These are phyloP conservation scores for Leiothrix lutea DNA, from an alignment of 2,113 vertebrate species.

Conservation along the genomic window DNA sequence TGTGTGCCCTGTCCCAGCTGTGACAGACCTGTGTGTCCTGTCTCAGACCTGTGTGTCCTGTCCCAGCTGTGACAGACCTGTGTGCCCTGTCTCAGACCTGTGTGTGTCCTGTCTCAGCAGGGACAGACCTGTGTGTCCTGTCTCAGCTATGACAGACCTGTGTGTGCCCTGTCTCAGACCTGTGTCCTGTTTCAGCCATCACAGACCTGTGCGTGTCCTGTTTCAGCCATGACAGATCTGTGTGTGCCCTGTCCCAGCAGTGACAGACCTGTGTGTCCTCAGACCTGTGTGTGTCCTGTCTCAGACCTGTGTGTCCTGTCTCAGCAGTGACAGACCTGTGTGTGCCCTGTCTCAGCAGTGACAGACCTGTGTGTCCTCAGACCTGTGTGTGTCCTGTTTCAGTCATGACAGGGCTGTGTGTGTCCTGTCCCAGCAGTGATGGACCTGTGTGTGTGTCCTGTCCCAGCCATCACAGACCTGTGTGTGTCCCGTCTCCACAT, in stretches of 20 bases:
- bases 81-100: no score
- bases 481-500: fast-evolving
- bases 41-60: neutral
- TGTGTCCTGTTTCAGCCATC: no score
- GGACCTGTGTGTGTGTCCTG: no score
- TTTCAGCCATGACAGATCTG: fast-evolving
- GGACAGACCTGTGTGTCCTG: neutral
- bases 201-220: neutral
- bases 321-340: no score
- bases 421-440: neutral
- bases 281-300: no score
- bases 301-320: no score
- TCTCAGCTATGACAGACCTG: fast-evolving
- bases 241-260: no score
- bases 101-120: fast-evolving
- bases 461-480: neutral
- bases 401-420: no score
- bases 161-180: neutral
- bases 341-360: fast-evolving
- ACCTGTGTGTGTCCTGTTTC: neutral
- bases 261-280: no score
- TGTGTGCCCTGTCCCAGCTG: neutral
- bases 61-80: fast-evolving
- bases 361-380: fast-evolving
- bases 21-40: neutral